Percentiles rank a stretch among this genome's conserved stretches.
Conservation (phyloP, 2,797 vertebrate genomes). For the Siniperca undulata region DNA sequence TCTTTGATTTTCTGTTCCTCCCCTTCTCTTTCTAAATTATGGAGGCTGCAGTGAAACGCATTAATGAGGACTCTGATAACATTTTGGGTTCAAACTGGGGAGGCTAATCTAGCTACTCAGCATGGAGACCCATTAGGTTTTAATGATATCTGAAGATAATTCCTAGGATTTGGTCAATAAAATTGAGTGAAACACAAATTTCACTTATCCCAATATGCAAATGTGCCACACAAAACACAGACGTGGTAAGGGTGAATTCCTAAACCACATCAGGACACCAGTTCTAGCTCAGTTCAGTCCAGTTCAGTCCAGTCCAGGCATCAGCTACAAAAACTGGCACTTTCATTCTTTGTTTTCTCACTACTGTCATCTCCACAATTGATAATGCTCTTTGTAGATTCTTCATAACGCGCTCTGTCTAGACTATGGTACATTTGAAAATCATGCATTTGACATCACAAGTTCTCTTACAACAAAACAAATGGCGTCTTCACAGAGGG, state of each 20-base stretch:
- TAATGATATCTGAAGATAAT: conserved; percentile 61
- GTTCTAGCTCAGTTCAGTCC: not conserved
- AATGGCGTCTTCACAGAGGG: not conserved
- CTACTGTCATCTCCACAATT: conserved; percentile 11
- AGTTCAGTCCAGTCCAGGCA: not conserved
- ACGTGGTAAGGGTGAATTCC: conserved; percentile 12
- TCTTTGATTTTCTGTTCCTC: conserved; percentile 40
- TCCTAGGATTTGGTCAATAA: conserved; percentile 61
- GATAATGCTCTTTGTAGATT: conserved; percentile 9
- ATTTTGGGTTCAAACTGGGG: conserved; percentile 48
- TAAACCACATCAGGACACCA: not conserved
- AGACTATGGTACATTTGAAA: not conserved
- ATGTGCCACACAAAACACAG: conserved; percentile 25
- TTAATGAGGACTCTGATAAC: conserved; percentile 57
- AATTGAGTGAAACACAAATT: conserved; percentile 47
- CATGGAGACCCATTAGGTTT: conserved; percentile 62
- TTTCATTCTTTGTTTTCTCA: conserved; percentile 10
- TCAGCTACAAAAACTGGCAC: conserved; percentile 9
- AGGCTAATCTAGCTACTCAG: conserved; percentile 62
- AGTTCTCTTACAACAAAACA: conserved; percentile 3
- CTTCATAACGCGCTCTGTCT: not conserved
- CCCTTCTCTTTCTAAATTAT: conserved; percentile 49
- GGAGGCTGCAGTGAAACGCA: conserved; percentile 36
- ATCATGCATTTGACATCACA: conserved; percentile 1
- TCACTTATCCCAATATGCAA: conserved; percentile 46